These are phyloP conservation scores for Scytalopus superciliaris DNA, from an alignment of 2,113 vertebrate species.

Conservation along the genomic window DNA sequence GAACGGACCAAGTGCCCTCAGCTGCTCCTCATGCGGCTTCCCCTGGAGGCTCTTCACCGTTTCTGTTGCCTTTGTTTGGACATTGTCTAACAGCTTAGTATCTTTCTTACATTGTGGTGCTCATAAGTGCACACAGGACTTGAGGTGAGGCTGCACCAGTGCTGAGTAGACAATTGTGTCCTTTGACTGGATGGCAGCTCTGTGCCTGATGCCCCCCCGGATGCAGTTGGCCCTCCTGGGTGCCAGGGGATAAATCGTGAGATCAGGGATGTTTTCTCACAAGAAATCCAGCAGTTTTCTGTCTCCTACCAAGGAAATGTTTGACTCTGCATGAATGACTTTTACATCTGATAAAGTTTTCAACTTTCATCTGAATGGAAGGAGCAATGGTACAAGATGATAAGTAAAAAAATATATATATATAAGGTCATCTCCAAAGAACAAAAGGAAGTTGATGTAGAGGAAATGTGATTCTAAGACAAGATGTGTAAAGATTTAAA, in stretches of 20 bases:
- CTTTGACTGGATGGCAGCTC: neutral
- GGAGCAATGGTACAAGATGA: neutral
- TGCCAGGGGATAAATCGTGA: neutral
- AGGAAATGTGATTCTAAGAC: neutral
- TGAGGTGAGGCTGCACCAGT: fast-evolving
- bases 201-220: neutral
- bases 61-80: neutral
- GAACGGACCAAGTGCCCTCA: neutral
- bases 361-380: neutral
- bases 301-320: neutral
- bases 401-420: neutral
- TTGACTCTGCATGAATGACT: neutral
- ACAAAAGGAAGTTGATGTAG: neutral
- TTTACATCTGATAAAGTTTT: neutral
- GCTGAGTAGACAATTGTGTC: neutral
- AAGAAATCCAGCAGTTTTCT: neutral
- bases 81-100: neutral
- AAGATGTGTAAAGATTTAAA: neutral
- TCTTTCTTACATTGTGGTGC: neutral
- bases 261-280: neutral
- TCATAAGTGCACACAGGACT: neutral
- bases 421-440: neutral
- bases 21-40: neutral
- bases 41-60: neutral
- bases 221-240: neutral